These are phyloP conservation scores for Danio choprae DNA, from an alignment of 2,797 vertebrate species.

Conservation along the genomic window DNA sequence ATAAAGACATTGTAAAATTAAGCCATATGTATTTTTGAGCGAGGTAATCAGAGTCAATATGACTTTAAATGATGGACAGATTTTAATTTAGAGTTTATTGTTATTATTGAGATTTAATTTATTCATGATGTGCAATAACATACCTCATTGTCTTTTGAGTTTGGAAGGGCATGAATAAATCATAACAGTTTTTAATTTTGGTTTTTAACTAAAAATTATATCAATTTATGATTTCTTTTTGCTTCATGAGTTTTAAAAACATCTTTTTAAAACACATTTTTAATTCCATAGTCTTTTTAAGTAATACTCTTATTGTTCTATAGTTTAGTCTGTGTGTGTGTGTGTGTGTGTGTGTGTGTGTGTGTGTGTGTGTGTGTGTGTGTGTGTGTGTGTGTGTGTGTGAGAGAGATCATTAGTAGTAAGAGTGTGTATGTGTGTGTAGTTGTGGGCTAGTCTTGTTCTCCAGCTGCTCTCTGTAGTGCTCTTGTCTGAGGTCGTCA, in stretches of 20 bases:
- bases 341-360: slow-evolving; percentile 21
- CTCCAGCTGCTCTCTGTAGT: slow-evolving; percentile 56
- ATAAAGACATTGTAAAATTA: not conserved
- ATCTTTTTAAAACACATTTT: too few species aligned
- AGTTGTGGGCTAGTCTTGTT: slow-evolving; percentile 65
- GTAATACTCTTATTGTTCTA: not conserved
- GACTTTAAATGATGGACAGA: not conserved
- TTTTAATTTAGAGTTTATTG: not conserved
- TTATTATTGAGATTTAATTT: too few species aligned
- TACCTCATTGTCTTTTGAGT: not conserved
- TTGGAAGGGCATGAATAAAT: not conserved
- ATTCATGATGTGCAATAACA: not conserved
- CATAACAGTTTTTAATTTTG: not conserved
- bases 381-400: slow-evolving; percentile 22
- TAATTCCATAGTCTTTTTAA: too few species aligned
- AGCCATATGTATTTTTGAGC: too few species aligned
- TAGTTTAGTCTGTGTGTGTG: slow-evolving; percentile 6
- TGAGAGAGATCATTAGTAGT: too few species aligned
- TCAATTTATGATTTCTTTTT: not conserved
- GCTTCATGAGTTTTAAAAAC: too few species aligned
- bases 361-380: slow-evolving; percentile 60
- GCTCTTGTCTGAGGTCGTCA: slow-evolving; percentile 73
- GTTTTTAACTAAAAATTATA: not conserved
- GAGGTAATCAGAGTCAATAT: not conserved
- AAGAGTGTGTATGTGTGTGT: slow-evolving; percentile 51